phyloP scores from a whole-genome alignment of 2,113 vertebrate genomes.

The Rhadina sibilatrix region DNA sequence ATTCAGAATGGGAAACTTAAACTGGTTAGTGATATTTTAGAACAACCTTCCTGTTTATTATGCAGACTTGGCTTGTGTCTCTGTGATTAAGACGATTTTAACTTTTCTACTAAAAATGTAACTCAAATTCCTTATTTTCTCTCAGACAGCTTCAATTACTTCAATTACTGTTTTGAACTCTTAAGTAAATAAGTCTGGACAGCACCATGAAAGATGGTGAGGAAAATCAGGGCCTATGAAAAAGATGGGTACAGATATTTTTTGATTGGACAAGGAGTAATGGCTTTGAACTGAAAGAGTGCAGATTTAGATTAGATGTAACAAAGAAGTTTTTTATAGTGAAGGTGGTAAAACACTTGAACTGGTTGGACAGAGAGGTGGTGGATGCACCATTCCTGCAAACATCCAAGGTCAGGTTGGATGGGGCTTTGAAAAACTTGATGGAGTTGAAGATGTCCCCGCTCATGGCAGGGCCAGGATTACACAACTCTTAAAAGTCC shows the following conservation, averaged over 20 bases:
- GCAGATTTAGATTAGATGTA: neutral
- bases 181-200: neutral
- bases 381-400: neutral
- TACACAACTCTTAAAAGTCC: neutral
- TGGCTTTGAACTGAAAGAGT: neutral
- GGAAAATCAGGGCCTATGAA: neutral
- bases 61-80: neutral
- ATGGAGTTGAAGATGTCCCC: neutral
- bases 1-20: neutral
- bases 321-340: neutral
- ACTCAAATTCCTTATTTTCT: neutral
- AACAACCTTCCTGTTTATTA: neutral
- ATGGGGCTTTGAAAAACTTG: accelerated
- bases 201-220: neutral
- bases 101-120: neutral
- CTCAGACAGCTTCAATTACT: neutral
- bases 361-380: neutral
- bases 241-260: neutral
- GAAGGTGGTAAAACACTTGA: neutral
- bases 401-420: neutral
- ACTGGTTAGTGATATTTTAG: neutral
- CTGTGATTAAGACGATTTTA: neutral
- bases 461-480: neutral
- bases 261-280: neutral
- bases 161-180: neutral